Evolutionary conservation across 2,797 vertebrate species (phyloP), one percentile per base, ranked within the genome.

Genomic region (Rhincodon typus): DNA sequence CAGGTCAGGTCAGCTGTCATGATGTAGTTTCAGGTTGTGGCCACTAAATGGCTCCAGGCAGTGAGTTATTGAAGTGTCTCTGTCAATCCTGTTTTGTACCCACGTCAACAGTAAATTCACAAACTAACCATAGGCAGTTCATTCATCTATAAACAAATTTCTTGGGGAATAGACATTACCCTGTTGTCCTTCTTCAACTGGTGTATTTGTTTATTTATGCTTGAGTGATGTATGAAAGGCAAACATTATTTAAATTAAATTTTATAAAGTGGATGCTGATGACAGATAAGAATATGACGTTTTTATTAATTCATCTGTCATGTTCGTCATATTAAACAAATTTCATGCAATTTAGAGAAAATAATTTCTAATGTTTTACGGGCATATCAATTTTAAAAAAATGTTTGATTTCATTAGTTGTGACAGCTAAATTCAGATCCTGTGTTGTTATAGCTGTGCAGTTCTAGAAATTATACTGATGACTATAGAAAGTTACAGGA

Each of bases 351-450:
- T 95, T 95, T 95, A 95, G 34, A 95, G 69, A 72, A 95, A 34
- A 50, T 74, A 70, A 95, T 95, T 94, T 57, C 46, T 30, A 53
- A 95, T n/a, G n/a, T n/a, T n/a, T n/a, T 95, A 77, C 77, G 57
- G 70, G 30, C 94, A 95, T 95, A 70, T 53, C 42, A 53, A 62
- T 62, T 62, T 46, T 97, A 97, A 97, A 97, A 96, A 96, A 96
- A 97, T 97, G 97, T 97, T 97, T 97, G 96, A 97, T 97, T 97
- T 97, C 97, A 97, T 97, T 96, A 96, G 97, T 97, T 97, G 97
- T 97, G 97, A 97, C 97, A 98, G 98, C 97, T 97, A 97, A 97
- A 96, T 97, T 97, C 96, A 96, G 97, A 97, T 97, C 97, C 96
- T 97, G 97, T 97, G 98, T 98, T 97, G 98, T 97, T 70, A 67